A percentile compares a stretch with the other conserved stretches of the same genome.
Evolutionary conservation across 2,797 vertebrate species (phyloP).

Genomic region (Trichosurus vulpecula): DNA sequence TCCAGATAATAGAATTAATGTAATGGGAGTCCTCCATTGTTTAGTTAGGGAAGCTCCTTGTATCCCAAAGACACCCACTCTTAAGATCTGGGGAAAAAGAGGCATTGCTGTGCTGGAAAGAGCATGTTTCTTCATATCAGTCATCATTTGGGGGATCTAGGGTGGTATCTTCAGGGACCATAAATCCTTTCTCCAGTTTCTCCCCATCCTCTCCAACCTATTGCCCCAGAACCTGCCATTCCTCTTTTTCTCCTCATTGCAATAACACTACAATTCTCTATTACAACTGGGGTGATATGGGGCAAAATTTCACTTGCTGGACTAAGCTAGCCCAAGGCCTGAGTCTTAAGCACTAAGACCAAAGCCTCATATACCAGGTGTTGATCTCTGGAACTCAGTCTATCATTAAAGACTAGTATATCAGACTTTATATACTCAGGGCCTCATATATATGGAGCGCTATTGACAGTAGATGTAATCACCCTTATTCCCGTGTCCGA

Average conservation of each 20-base stretch:
- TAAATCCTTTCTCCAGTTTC: neutral
- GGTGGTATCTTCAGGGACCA: too few species aligned
- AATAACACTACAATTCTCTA: too few species aligned
- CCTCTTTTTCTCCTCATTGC: too few species aligned
- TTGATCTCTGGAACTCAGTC: neutral
- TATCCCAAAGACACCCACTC: neutral
- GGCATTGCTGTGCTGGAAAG: neutral
- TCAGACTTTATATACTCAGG: neutral
- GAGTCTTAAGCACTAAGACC: too few species aligned
- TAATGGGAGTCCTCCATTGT: neutral
- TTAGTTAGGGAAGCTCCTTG: too few species aligned
- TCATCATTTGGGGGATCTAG: neutral
- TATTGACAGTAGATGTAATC: neutral
- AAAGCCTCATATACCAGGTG: neutral
- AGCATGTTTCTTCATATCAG: neutral
- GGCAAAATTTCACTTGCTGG: too few species aligned
- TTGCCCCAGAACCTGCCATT: neutral
- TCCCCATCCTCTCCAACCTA: neutral
- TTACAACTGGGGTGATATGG: too few species aligned
- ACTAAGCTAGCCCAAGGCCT: too few species aligned
- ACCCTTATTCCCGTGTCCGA: neutral
- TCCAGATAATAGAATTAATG: neutral
- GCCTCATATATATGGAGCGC: too few species aligned
- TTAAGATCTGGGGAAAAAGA: neutral
- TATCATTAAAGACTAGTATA: neutral